These are phyloP conservation scores for Bungarus multicinctus DNA, from an alignment of 2,113 vertebrate species.

Conservation along the genomic window DNA sequence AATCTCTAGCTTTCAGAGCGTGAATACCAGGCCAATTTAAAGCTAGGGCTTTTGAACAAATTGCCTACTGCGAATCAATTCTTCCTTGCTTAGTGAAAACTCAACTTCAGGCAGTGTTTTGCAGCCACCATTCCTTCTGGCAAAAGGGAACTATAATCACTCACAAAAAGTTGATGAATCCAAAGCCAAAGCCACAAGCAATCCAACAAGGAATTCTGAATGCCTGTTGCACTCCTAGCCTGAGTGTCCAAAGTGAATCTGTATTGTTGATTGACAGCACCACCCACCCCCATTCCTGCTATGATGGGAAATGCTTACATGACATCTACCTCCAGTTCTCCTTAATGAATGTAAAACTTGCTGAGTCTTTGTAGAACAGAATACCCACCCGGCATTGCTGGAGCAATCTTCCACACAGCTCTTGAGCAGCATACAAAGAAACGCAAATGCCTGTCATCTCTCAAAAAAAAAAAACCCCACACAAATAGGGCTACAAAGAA, in stretches of 20 bases:
- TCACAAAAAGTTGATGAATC: constrained; percentile 16
- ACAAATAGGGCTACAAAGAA: constrained; percentile 1
- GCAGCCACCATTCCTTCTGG: constrained; percentile 25
- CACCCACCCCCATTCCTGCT: not conserved
- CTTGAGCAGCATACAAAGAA: not conserved
- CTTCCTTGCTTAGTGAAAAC: not conserved
- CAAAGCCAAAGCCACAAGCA: constrained; percentile 2
- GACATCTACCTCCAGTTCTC: not conserved
- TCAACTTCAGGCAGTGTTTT: constrained; percentile 12
- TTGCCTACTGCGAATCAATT: not conserved
- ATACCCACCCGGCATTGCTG: not conserved
- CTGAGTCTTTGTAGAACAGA: not conserved
- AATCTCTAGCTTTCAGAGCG: constrained; percentile 3
- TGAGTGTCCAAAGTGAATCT: not conserved
- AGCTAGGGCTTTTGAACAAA: not conserved
- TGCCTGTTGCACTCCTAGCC: not conserved
- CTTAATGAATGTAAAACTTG: not conserved
- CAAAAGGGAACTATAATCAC: not conserved
- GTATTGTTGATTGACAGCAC: not conserved
- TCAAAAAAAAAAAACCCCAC: not conserved
- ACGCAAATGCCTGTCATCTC: constrained; percentile 5
- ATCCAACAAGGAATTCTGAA: not conserved
- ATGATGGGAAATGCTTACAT: not conserved
- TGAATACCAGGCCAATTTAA: constrained; percentile 6
- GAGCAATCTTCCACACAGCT: not conserved